Evolutionary conservation across 2,888 invertebrate species (phyloP).

Genomic region (Philopedon plagiatum): DNA sequence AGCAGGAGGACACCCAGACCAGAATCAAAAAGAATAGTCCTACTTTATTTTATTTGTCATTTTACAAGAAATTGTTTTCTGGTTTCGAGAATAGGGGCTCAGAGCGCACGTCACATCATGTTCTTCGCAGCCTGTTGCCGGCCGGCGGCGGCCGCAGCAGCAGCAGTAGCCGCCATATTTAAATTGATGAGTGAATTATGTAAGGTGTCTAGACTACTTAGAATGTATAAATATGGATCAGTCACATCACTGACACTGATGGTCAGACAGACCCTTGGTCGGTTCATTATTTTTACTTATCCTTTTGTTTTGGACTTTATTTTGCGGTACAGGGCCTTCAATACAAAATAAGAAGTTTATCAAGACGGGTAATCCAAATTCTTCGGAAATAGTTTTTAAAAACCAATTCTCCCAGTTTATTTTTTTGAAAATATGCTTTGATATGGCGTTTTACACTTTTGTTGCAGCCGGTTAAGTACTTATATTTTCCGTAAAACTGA

Average conservation of each 20-base stretch:
- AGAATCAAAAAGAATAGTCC: too few relatives aligned
- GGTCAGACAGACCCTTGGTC: slow-evolving; percentile 35
- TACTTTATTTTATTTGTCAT: too few relatives aligned
- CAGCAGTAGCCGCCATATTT: slow-evolving; percentile 33
- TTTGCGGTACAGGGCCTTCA: not conserved
- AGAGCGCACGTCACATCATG: not conserved
- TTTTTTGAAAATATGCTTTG: too few relatives aligned
- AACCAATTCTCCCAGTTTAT: too few relatives aligned
- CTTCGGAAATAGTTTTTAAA: too few relatives aligned
- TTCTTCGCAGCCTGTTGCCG: not conserved
- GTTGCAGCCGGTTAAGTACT: too few relatives aligned
- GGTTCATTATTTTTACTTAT: not conserved
- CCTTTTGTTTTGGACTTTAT: not conserved
- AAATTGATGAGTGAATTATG: slow-evolving; percentile 45
- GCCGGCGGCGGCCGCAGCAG: slow-evolving; percentile 1
- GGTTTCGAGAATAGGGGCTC: too few relatives aligned
- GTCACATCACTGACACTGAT: slow-evolving; percentile 12
- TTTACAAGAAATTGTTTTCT: too few relatives aligned
- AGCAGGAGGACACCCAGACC: too few relatives aligned
- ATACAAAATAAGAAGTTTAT: not conserved
- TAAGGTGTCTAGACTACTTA: slow-evolving; percentile 48
- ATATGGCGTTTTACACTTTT: too few relatives aligned
- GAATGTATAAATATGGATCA: slow-evolving; percentile 48
- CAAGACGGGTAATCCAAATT: not conserved
- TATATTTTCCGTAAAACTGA: too few relatives aligned